Conservation (phyloP, 2,797 vertebrate genomes). For the Poecile montanus region DNA sequence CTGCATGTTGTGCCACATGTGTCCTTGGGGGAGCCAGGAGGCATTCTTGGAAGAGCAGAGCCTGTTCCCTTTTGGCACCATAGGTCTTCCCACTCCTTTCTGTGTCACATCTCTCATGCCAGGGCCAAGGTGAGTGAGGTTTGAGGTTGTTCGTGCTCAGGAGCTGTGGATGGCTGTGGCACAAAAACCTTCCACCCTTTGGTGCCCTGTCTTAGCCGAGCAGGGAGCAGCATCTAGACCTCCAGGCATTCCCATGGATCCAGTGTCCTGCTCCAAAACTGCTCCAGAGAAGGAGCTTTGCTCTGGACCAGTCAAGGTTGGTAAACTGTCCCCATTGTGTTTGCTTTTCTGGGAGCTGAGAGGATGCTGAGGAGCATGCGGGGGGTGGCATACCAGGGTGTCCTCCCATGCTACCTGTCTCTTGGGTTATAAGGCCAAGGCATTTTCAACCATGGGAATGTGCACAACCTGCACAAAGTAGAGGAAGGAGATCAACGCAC, state of each 20-base stretch:
- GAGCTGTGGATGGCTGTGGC: neutral
- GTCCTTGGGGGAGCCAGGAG: neutral
- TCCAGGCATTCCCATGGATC: accelerated
- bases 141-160: neutral
- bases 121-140: accelerated
- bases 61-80: neutral
- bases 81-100: neutral
- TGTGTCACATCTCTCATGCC: neutral
- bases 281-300: neutral
- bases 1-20: accelerated
- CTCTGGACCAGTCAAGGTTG: neutral
- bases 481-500: neutral
- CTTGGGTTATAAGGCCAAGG: neutral
- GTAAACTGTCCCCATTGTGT: neutral
- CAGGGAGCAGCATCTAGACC: neutral
- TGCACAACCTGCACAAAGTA: neutral
- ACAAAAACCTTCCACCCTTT: accelerated
- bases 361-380: neutral
- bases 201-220: accelerated
- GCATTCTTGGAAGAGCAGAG: neutral
- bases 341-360: neutral
- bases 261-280: neutral
- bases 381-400: accelerated
- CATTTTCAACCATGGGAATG: neutral
- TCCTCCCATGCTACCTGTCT: accelerated